Base-by-base conservation (phyloP, 2,113 vertebrate species). In the Aptenodytes patagonicus region DNA sequence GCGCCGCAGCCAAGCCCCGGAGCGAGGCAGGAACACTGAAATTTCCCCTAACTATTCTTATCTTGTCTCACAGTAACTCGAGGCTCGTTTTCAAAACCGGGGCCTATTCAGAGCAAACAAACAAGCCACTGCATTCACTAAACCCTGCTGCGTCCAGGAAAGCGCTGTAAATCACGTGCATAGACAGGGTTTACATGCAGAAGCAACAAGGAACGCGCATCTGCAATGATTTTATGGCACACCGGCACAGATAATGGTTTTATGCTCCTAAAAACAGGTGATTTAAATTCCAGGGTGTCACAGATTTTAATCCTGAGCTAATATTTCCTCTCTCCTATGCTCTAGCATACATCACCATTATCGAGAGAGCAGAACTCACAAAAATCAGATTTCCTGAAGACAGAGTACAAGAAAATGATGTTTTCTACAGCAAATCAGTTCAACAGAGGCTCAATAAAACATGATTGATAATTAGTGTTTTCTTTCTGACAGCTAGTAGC, bases 361-460 rank as follows among this genome's bases (percentile, higher is more conserved):
- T 12, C 0, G 4, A 79, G 68, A 77, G 60, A 82, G 46, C 25
- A 34, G 32, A 87, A 78, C 83, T 71, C 61, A 13, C 40, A 85
- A 75, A 84, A 90, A 93, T 72, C 66, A 69, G 44, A 83, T 85
- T 77, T 94, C 70, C 90, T 87, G 47, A 85, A 85, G 87, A 82
- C 1, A 83, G 42, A 93, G 52, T 22, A 83, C 29, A 70, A 84
- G 57, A 79, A 89, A 95, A 85, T 42, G 4, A 80, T 79, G 84
- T 64, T 94, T 93, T 64, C 87, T 76, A 22, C 1, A 2, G 70
- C 61, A 96, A 87, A 87, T 72, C 84, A 65, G 87, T 80, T 93
- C 93, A 97, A 69, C 40, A 61, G 78, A 85, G 49, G 70, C 82
- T 93, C 91, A 79, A 17, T 73, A 94, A 79, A 91, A 69, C 71